Base-by-base conservation (phyloP, 2,113 vertebrate species). In the Fukomys damarensis region DNA sequence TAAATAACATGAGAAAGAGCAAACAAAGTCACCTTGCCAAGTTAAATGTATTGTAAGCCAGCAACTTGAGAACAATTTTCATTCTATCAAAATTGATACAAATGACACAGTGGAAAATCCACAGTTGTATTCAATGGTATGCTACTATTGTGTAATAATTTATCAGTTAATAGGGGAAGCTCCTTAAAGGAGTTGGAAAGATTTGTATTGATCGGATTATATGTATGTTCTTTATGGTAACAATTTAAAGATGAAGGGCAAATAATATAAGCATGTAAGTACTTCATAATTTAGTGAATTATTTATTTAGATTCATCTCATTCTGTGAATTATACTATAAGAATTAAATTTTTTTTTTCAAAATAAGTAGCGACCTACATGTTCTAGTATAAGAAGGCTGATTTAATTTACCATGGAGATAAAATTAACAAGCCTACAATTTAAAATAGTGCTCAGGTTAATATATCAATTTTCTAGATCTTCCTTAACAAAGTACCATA, bases 291-390 rank as follows among this genome's bases (percentile, higher is more conserved):
- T 79, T 4, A 13, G 7, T 54, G 46, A 89, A 11, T 58, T 85
- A 46, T 72, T 86, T 91, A 82, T 79, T 22, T 59, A 94, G 22
- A 61, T n/a, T 89, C 43, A 83, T 74, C 96, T 83, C 4, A 52
- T 59, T 85, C 38, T 83, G 38, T 17, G 84, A 89, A 35, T 26
- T 46, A 22, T 19, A 84, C 17, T 54, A 59, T 5, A 13, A 49
- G 16, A 43, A 88, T 54, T 49, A 24, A 30, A n/a, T n/a, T n/a
- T 49, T 58, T 90, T 68, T 79, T 84, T 59, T 59, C 11, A 59
- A 49, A 84, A 46, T 59, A 38, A 65, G 3, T 59, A 52, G 7
- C 49, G 7, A 54, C 61, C 41, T 63, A 68, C 2, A 54, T 72
- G 65, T 16, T 63, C 7, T 86, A 43, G 12, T 2, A 19, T 30